phyloP scores from a whole-genome alignment of 2,113 vertebrate species.

The Egretta garzetta region DNA sequence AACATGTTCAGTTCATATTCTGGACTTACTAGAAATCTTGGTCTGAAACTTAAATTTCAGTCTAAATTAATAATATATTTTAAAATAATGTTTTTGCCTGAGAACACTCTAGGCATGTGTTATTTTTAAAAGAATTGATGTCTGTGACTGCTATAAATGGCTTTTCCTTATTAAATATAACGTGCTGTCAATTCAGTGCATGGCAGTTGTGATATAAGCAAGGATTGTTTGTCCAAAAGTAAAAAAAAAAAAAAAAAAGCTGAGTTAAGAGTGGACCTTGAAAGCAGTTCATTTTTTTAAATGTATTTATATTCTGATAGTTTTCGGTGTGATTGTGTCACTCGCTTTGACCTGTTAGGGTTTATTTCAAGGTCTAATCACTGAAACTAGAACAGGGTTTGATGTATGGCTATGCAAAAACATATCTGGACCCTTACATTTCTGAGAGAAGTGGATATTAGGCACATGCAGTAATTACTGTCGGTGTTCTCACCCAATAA shows the following conservation, averaged over 20 bases:
- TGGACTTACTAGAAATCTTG: not conserved
- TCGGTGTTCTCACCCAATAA: not conserved
- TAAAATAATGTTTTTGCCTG: not conserved
- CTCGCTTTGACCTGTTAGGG: not conserved
- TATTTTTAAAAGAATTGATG: not conserved
- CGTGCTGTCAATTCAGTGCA: not conserved
- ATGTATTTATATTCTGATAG: not conserved
- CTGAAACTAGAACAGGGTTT: not conserved
- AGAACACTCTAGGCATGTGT: not conserved
- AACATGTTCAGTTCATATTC: not conserved
- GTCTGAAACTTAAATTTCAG: not conserved
- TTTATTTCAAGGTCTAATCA: not conserved
- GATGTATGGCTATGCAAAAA: not conserved
- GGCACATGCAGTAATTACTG: rapidly evolving
- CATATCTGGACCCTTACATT: rapidly evolving
- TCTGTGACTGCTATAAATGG: not conserved
- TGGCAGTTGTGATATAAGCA: not conserved
- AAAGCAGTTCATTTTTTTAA: not conserved
- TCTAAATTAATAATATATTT: not conserved
- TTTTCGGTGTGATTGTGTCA: not conserved
- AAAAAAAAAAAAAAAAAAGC: not conserved
- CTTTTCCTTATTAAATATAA: not conserved
- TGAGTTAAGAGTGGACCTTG: not conserved
- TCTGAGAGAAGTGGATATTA: not conserved
- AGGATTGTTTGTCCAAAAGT: not conserved